These are phyloP conservation scores for Eclectus roratus DNA, from an alignment of 2,113 vertebrate species.

Conservation along the genomic window DNA sequence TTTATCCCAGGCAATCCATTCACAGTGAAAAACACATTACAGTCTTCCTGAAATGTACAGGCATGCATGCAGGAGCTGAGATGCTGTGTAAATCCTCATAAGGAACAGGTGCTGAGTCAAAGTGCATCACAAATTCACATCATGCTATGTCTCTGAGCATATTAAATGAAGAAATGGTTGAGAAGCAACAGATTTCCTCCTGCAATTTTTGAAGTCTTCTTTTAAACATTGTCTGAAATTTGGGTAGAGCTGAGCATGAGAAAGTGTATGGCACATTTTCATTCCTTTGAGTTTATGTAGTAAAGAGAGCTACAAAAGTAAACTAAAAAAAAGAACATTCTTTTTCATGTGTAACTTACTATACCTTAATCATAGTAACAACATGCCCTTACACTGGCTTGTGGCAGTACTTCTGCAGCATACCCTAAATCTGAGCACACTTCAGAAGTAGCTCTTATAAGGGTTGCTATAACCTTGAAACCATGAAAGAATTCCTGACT, in stretches of 20 bases:
- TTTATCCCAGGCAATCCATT: neutral
- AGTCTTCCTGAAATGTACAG: neutral
- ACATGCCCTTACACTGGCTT: neutral
- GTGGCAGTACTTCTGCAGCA: neutral
- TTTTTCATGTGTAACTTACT: neutral
- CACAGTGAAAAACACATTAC: neutral
- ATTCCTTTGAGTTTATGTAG: neutral
- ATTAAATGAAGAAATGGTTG: neutral
- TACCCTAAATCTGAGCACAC: neutral
- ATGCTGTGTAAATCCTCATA: neutral
- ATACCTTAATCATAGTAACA: neutral
- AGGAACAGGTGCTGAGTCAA: neutral
- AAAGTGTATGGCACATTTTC: neutral
- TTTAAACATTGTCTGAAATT: fast-evolving
- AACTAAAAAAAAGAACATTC: neutral
- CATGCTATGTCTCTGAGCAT: neutral
- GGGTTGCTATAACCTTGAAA: neutral
- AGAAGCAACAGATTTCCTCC: neutral
- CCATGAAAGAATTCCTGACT: neutral
- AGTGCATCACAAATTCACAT: neutral
- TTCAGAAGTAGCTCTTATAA: neutral
- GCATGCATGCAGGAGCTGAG: neutral
- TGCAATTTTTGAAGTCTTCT: neutral
- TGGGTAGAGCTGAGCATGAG: neutral
- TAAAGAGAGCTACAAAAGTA: neutral